Conservation (phyloP, 2,797 vertebrate genomes). For the Emys orbicularis region DNA sequence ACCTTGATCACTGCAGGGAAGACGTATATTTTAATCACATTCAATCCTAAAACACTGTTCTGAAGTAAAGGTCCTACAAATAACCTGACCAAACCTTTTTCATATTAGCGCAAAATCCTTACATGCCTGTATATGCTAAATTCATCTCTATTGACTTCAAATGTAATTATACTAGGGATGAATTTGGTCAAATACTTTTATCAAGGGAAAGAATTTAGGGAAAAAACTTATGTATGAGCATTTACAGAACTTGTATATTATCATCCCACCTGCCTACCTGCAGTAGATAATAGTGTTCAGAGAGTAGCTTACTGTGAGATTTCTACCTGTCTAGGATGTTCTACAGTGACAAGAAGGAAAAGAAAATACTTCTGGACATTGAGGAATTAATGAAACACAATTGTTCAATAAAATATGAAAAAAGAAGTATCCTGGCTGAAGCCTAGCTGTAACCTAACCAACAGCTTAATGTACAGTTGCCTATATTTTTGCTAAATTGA, state of each 20-base stretch:
- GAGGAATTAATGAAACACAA: conserved; percentile 47
- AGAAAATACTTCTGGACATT: conserved; percentile 39
- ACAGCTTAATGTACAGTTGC: conserved; percentile 55
- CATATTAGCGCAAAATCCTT: background rate
- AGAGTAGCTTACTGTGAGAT: conserved; percentile 70
- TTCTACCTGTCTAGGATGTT: conserved; percentile 51
- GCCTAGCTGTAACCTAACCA: conserved; percentile 31
- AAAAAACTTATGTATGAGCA: conserved; percentile 51
- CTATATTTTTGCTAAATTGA: conserved; percentile 65
- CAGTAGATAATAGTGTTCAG: conserved; percentile 69
- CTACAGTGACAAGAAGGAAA: conserved; percentile 31
- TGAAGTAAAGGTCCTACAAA: rapidly evolving
- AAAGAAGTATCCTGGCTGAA: conserved; percentile 26
- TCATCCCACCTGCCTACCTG: conserved; percentile 56
- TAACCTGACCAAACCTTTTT: background rate
- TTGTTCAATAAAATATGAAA: conserved; percentile 17
- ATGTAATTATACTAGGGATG: conserved; percentile 5
- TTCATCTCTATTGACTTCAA: background rate
- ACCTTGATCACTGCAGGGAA: background rate
- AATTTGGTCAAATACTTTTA: conserved; percentile 34
- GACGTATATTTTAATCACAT: background rate
- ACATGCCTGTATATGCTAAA: background rate
- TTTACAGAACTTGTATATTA: conserved; percentile 55
- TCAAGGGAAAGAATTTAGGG: conserved; percentile 13
- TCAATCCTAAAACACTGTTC: background rate